phyloP scores from a whole-genome alignment of 2,797 vertebrate species.

The Dromococcyx pavoninus region DNA sequence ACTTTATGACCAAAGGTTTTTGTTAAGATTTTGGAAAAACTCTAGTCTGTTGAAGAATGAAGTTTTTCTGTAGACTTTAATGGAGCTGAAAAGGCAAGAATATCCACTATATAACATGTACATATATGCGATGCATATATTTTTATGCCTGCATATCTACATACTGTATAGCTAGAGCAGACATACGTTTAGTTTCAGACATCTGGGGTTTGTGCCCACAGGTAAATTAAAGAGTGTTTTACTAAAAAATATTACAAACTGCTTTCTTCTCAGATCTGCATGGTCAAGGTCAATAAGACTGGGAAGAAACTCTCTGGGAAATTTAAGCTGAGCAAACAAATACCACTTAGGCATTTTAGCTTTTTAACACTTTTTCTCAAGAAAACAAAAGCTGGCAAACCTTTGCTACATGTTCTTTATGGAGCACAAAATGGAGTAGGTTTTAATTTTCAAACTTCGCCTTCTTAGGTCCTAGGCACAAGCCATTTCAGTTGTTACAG shows the following conservation, averaged over 20 bases:
- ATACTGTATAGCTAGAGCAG: neutral
- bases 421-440: neutral
- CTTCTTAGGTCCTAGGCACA: neutral
- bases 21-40: neutral
- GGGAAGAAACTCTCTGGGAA: neutral
- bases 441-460: neutral
- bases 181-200: neutral
- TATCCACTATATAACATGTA: neutral
- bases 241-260: neutral
- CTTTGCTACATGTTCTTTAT: neutral
- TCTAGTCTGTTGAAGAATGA: neutral
- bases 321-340: neutral
- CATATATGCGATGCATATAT: fast-evolving
- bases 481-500: neutral
- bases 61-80: neutral
- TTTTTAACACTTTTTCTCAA: neutral
- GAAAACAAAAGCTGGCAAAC: neutral
- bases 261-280: neutral
- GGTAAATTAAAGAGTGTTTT: neutral
- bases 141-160: neutral
- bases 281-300: neutral
- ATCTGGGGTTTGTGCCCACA: neutral
- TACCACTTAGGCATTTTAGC: neutral
- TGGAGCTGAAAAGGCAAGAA: neutral
- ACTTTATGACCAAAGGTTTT: neutral